Percentiles rank a stretch among this genome's conserved stretches.
phyloP scores from a whole-genome alignment of 2,888 invertebrate species.

The Campoletis raptor region DNA sequence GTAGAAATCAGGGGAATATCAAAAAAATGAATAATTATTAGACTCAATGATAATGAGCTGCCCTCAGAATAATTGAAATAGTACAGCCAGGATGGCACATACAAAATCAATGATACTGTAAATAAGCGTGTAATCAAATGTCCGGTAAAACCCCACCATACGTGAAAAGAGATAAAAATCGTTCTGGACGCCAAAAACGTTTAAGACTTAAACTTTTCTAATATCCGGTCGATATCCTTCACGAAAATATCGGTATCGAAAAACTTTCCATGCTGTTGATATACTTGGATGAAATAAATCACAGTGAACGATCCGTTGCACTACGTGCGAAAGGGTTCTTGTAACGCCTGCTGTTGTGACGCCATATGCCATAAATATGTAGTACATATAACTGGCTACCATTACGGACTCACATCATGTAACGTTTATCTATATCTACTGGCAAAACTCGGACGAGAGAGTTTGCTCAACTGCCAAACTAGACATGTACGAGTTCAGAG shows the following conservation, averaged over 20 bases:
- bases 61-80: not conserved
- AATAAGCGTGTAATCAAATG: not conserved
- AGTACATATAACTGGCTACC: slow-evolving; percentile 11
- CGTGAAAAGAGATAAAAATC: slow-evolving; percentile 1
- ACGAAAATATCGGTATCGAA: slow-evolving; percentile 34
- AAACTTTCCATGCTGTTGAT: slow-evolving; percentile 41
- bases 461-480: slow-evolving; percentile 52
- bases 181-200: slow-evolving; percentile 2
- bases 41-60: not conserved
- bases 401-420: slow-evolving; percentile 27
- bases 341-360: slow-evolving; percentile 20
- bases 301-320: slow-evolving; percentile 35
- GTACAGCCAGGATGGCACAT: not conserved
- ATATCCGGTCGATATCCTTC: slow-evolving; percentile 27
- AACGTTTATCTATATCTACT: slow-evolving; percentile 24
- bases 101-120: not conserved
- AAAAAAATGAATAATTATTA: not conserved
- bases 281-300: slow-evolving; percentile 34
- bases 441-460: slow-evolving; percentile 48
- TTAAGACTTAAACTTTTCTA: slow-evolving; percentile 57
- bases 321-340: slow-evolving; percentile 26
- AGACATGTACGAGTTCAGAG: slow-evolving; percentile 30
- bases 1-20: not conserved
- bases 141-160: not conserved
- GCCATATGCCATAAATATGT: slow-evolving; percentile 30